These are phyloP conservation scores for Lates calcarifer DNA, from an alignment of 2,113 vertebrate genomes.

Conservation along the genomic window DNA sequence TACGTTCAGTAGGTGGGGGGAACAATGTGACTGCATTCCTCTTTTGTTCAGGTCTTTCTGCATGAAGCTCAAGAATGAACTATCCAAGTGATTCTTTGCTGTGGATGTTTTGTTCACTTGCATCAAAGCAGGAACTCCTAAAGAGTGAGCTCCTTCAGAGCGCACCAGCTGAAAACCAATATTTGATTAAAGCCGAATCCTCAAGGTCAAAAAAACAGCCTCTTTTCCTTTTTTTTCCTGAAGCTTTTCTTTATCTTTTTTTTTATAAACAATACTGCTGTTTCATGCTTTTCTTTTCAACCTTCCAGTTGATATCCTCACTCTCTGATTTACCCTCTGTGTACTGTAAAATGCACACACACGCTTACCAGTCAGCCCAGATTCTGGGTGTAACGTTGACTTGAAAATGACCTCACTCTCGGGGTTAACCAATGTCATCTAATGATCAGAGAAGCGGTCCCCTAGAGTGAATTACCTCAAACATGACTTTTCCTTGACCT, in stretches of 20 bases:
- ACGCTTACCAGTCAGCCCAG: slow-evolving; percentile 17
- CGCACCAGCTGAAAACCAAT: slow-evolving; percentile 45
- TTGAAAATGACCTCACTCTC: slow-evolving; percentile 80
- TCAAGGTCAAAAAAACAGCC: slow-evolving; percentile 29
- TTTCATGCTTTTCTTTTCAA: slow-evolving; percentile 39
- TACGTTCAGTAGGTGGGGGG: slow-evolving; percentile 49
- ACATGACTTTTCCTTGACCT: slow-evolving; percentile 86
- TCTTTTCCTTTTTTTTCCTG: slow-evolving; percentile 5
- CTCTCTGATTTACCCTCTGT: slow-evolving; percentile 24
- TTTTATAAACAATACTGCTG: slow-evolving; percentile 27
- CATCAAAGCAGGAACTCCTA: slow-evolving; percentile 62
- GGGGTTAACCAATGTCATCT: slow-evolving; percentile 83
- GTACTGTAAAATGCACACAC: slow-evolving; percentile 50
- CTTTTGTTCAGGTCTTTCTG: slow-evolving; percentile 49
- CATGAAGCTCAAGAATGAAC: slow-evolving; percentile 39
- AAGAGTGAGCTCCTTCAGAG: slow-evolving; percentile 33
- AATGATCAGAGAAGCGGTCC: slow-evolving; percentile 80
- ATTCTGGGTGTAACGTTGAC: slow-evolving; percentile 68
- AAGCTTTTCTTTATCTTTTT: background rate
- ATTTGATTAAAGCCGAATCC: slow-evolving; percentile 55
- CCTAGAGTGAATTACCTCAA: slow-evolving; percentile 84
- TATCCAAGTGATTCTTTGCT: slow-evolving; percentile 33
- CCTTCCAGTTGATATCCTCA: slow-evolving; percentile 25
- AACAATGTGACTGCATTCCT: slow-evolving; percentile 61
- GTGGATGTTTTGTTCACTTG: slow-evolving; percentile 63